Evolutionary conservation across 2,888 invertebrate genomes (phyloP), one percentile per base, ranked within the genome.

Genomic region (Athalia circularis): DNA sequence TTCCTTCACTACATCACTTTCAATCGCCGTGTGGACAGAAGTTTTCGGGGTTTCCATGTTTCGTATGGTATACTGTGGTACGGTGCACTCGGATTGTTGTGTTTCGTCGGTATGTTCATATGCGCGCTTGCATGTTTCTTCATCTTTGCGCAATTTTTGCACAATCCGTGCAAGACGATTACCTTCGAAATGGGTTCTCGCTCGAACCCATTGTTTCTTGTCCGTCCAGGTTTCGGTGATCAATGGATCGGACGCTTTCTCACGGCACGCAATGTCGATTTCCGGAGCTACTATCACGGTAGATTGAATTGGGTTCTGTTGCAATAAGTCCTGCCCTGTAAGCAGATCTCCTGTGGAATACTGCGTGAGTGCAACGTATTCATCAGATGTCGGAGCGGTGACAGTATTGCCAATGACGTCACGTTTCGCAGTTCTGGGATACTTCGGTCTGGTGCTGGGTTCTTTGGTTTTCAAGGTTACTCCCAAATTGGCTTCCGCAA

Each of bases 71-170:
- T 29, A 29, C 29, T 29, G 29, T 2, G 29, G 29, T 68, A 76
- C 79, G 80, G 77, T 77, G 6, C 47, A 74, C 13, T 48, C 48
- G 8, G 65, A 5, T 47, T 8, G n/a, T 43, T 65, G n/a, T 62
- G 5, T 62, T 62, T 62, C 15, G 5, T 15, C 15, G 62, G 5
- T 57, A 57, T 13, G 57, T 7, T 1, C 57, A 8, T 29, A 5
- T 8, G 5, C 4, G 8, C 5, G 4, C 8, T 62, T 62, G 3
- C 15, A 5, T 62, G 5, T n/a, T 15, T 62, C 62, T 62, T 62
- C 62, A 8, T 6, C 5, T 15, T 13, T 62, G 3, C 6, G 8
- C 29, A 5, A 15, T 62, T 29, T 62, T 4, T 3, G n/a, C 57
- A 15, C 7, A 13, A 15, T 62, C 5, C 62, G 15, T 62, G 13